Conservation (phyloP, 2,113 vertebrate species). For the Sula dactylatra region DNA sequence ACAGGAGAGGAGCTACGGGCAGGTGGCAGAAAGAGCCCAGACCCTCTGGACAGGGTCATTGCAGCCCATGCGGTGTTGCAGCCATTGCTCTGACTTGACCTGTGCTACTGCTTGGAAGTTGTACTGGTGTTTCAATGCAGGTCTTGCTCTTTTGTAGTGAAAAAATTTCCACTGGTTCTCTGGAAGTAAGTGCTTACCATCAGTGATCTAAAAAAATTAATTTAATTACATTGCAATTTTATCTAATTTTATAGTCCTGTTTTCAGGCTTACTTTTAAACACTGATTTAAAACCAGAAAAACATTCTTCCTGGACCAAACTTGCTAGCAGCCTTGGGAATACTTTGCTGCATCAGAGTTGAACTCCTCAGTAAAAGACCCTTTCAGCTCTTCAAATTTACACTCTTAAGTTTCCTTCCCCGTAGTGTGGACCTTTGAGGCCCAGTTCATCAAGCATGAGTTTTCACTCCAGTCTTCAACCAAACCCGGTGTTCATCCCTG, state of each 20-base stretch:
- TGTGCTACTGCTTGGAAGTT: background rate
- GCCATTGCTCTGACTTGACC: background rate
- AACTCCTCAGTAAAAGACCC: background rate
- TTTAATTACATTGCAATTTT: background rate
- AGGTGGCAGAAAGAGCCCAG: too few species aligned
- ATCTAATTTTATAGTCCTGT: background rate
- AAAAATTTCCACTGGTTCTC: background rate
- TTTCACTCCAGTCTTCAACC: too few species aligned
- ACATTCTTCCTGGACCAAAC: background rate
- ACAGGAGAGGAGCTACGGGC: background rate
- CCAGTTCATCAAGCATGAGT: background rate
- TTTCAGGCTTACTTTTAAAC: background rate
- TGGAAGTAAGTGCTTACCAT: background rate
- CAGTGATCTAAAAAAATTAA: background rate
- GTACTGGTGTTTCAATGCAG: background rate
- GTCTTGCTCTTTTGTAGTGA: background rate
- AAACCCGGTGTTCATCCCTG: background rate
- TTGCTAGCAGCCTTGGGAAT: background rate
- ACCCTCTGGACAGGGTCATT: fast-evolving
- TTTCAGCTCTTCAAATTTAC: background rate
- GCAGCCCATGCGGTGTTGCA: background rate
- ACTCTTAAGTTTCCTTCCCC: background rate
- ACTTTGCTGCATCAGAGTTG: background rate
- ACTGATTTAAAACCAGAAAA: background rate
- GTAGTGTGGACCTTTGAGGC: background rate